A percentile compares a stretch with the other conserved stretches of the same genome.
Evolutionary conservation across 2,797 vertebrate genomes (phyloP).

Genomic region (Anabas testudineus): DNA sequence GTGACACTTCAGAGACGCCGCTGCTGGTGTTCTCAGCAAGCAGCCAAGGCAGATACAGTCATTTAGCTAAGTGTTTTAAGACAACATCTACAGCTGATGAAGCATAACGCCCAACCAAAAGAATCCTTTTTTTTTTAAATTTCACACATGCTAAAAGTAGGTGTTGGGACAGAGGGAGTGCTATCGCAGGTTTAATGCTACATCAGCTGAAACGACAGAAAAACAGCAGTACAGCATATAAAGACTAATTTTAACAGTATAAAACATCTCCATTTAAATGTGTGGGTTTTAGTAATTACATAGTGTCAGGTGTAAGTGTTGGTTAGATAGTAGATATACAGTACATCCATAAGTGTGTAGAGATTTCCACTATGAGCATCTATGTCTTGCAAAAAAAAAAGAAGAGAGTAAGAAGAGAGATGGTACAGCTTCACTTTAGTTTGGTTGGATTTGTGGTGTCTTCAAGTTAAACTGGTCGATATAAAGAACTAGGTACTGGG

Average conservation of each 20-base stretch:
- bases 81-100: conserved; percentile 41
- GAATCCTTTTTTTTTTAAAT: background rate
- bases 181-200: conserved; percentile 63
- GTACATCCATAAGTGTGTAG: conserved; percentile 61
- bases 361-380: conserved; percentile 41
- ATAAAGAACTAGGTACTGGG: too few species aligned
- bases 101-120: conserved; percentile 15
- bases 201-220: conserved; percentile 68
- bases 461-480: background rate
- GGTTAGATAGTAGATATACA: conserved; percentile 76
- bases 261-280: conserved; percentile 67
- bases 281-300: conserved; percentile 60
- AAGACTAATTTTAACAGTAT: conserved; percentile 70
- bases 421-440: conserved; percentile 1
- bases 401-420: background rate
- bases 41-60: conserved; percentile 33
- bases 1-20: background rate
- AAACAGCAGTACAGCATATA: conserved; percentile 72
- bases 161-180: conserved; percentile 24
- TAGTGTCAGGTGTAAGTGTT: conserved; percentile 64
- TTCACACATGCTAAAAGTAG: conserved; percentile 64
- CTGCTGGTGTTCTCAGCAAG: conserved; percentile 3
- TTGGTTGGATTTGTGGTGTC: background rate
- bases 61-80: conserved; percentile 18
- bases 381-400: conserved; percentile 53